phyloP scores from a whole-genome alignment of 2,113 vertebrate genomes.

The Phalacrocorax carbo region DNA sequence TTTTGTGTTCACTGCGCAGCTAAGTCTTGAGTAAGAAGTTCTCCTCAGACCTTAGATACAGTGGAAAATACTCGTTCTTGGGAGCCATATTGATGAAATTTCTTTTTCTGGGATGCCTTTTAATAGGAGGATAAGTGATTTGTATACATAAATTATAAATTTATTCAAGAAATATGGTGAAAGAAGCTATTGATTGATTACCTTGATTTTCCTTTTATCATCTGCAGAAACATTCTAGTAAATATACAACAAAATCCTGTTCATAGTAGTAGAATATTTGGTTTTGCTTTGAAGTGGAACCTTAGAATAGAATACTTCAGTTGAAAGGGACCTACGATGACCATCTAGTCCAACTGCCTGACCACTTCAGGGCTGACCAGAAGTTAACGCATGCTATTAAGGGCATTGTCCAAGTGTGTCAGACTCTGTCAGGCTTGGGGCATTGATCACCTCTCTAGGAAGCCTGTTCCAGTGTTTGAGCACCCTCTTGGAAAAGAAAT shows the following conservation, averaged over 20 bases:
- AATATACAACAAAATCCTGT: neutral
- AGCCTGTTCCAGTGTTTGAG: neutral
- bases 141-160: neutral
- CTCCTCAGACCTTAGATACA: neutral
- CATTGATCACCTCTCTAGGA: neutral
- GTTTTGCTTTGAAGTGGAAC: neutral
- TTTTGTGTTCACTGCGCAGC: neutral
- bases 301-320: neutral
- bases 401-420: neutral
- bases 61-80: neutral
- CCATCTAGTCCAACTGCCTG: neutral
- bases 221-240: neutral
- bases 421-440: neutral
- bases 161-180: neutral
- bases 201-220: neutral
- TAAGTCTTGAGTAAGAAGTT: neutral
- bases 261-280: neutral
- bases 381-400: neutral
- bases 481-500: neutral
- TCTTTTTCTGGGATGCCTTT: neutral
- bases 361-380: neutral
- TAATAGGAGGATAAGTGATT: neutral
- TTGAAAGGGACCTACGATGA: neutral
- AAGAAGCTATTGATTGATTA: neutral
- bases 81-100: neutral